These are phyloP conservation scores for Motacilla alba DNA, from an alignment of 2,113 vertebrate species.

Conservation along the genomic window DNA sequence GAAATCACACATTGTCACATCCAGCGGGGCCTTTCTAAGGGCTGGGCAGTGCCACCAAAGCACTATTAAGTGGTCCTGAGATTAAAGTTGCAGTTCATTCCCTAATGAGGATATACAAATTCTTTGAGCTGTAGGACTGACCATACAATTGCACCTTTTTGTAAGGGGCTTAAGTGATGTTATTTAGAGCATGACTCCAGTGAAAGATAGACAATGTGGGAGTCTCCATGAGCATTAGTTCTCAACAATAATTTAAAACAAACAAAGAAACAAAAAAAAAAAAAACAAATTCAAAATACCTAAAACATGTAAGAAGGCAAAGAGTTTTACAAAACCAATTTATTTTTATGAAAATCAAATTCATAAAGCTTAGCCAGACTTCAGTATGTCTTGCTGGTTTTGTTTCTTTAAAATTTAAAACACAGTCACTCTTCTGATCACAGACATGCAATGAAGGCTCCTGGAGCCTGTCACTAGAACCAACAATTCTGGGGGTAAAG, in stretches of 20 bases:
- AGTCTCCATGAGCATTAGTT: background rate
- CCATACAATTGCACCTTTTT: background rate
- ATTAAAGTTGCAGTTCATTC: background rate
- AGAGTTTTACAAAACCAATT: background rate
- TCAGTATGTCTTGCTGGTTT: background rate
- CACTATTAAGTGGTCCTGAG: background rate
- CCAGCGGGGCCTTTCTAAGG: background rate
- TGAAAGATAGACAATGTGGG: background rate
- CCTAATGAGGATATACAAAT: background rate
- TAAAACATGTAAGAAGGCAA: background rate
- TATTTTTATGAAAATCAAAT: background rate
- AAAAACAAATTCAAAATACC: background rate
- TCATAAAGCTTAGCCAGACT: background rate
- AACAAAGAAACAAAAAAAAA: background rate
- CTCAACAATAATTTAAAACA: background rate
- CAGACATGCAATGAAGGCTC: background rate
- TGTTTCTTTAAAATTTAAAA: background rate
- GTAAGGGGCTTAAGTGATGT: rapidly evolving
- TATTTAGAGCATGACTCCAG: background rate
- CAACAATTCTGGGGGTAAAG: background rate
- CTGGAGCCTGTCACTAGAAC: background rate
- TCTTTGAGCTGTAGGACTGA: background rate
- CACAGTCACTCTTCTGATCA: background rate
- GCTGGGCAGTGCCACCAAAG: background rate
- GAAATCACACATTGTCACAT: background rate